These are phyloP conservation scores for Orycteropus afer DNA, from an alignment of 2,113 vertebrate species.

Conservation along the genomic window DNA sequence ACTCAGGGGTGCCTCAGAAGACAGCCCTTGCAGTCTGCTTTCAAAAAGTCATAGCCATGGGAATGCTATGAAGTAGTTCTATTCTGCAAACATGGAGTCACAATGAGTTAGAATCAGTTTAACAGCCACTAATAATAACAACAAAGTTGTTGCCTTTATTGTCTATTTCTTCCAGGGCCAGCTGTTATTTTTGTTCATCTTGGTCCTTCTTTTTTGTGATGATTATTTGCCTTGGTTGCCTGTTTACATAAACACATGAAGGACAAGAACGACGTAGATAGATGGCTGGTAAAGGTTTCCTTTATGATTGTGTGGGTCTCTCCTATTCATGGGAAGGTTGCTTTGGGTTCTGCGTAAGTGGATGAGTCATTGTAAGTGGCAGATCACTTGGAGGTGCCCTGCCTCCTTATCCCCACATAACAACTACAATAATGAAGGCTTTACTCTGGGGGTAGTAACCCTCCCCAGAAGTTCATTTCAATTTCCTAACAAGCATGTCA, in stretches of 20 bases:
- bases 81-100: too few species aligned
- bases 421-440: not conserved
- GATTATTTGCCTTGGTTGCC: not conserved
- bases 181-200: not conserved
- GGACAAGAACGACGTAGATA: not conserved
- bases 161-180: not conserved
- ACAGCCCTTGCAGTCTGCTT: too few species aligned
- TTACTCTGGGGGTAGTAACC: not conserved
- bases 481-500: not conserved
- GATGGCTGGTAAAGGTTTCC: not conserved
- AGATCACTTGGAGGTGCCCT: not conserved
- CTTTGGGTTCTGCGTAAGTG: not conserved
- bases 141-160: not conserved
- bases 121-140: too few species aligned
- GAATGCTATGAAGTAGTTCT: too few species aligned
- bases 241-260: not conserved
- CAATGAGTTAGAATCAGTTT: too few species aligned
- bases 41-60: too few species aligned
- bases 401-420: not conserved
- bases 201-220: not conserved
- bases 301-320: not conserved
- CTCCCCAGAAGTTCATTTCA: not conserved
- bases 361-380: not conserved
- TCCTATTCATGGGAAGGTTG: slow-evolving; percentile 37
- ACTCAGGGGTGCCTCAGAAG: too few species aligned